Conservation (phyloP, 2,113 vertebrate genomes). For the Camelus dromedarius region DNA sequence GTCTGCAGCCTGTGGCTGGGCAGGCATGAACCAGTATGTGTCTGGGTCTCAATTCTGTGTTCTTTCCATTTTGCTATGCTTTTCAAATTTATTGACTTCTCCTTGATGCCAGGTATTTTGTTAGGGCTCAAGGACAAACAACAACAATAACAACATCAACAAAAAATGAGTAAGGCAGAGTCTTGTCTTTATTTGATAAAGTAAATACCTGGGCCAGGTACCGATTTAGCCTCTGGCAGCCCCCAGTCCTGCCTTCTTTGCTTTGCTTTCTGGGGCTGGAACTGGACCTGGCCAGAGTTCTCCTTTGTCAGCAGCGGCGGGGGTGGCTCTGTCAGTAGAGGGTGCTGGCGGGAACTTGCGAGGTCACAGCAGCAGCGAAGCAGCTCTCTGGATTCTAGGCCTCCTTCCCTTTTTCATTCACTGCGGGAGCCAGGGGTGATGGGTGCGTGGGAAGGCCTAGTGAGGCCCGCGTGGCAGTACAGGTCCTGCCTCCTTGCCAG, state of each 20-base stretch:
- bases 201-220: too few relatives aligned
- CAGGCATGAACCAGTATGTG: not conserved
- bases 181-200: not conserved
- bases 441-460: not conserved
- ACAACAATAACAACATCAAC: too few relatives aligned
- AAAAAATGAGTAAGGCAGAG: not conserved
- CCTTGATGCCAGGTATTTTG: not conserved
- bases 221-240: not conserved
- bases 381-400: not conserved
- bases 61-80: not conserved
- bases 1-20: not conserved
- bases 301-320: not conserved
- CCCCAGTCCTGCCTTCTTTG: not conserved
- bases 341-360: not conserved
- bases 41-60: not conserved
- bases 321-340: not conserved
- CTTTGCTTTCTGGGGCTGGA: not conserved
- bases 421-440: not conserved
- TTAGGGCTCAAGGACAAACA: not conserved
- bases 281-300: not conserved
- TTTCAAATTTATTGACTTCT: not conserved
- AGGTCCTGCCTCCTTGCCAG: not conserved
- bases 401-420: not conserved
- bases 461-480: not conserved
- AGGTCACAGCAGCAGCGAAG: not conserved